These are phyloP conservation scores for Sebastes trivittatus DNA, from an alignment of 2,797 vertebrate species.

Conservation along the genomic window DNA sequence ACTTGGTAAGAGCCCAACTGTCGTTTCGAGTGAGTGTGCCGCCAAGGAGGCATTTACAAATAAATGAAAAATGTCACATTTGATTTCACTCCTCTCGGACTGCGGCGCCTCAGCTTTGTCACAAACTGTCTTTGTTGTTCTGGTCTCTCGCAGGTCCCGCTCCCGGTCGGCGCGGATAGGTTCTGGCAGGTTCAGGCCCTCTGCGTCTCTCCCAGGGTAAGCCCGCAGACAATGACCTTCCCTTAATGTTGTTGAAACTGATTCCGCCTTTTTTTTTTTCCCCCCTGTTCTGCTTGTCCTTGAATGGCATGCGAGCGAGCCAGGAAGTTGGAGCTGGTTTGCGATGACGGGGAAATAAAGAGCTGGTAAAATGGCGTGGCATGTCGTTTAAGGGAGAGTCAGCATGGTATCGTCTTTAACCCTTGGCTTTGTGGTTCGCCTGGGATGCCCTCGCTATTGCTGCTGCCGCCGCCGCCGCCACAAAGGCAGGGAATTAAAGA, in stretches of 20 bases:
- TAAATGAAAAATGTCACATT: slow-evolving; percentile 99
- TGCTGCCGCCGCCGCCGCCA: slow-evolving; percentile 13
- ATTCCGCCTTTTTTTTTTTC: slow-evolving; percentile 63
- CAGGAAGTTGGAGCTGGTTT: slow-evolving; percentile 75
- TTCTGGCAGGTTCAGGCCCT: slow-evolving; percentile 85
- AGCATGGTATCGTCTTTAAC: slow-evolving; percentile 73
- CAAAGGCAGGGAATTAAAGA: slow-evolving; percentile 69
- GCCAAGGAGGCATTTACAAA: slow-evolving; percentile 99
- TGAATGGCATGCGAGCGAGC: slow-evolving; percentile 67
- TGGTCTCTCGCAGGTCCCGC: slow-evolving; percentile 85
- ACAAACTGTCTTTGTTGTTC: slow-evolving; percentile 93
- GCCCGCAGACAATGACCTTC: slow-evolving; percentile 84
- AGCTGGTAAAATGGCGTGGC: slow-evolving; percentile 80
- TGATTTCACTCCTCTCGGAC: slow-evolving; percentile 90
- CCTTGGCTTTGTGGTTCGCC: slow-evolving; percentile 73
- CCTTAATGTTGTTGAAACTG: slow-evolving; percentile 79
- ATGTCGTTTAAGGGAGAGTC: slow-evolving; percentile 66
- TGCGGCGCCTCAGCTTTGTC: slow-evolving; percentile 92
- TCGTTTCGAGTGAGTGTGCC: slow-evolving; percentile 93
- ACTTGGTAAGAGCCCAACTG: slow-evolving; percentile 90
- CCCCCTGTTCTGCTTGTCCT: slow-evolving; percentile 42
- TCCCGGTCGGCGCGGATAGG: slow-evolving; percentile 84
- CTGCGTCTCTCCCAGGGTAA: slow-evolving; percentile 83
- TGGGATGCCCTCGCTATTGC: slow-evolving; percentile 59
- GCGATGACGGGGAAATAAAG: slow-evolving; percentile 64